phyloP scores from a whole-genome alignment of 2,888 invertebrate species.

The Yponomeuta malinellus region DNA sequence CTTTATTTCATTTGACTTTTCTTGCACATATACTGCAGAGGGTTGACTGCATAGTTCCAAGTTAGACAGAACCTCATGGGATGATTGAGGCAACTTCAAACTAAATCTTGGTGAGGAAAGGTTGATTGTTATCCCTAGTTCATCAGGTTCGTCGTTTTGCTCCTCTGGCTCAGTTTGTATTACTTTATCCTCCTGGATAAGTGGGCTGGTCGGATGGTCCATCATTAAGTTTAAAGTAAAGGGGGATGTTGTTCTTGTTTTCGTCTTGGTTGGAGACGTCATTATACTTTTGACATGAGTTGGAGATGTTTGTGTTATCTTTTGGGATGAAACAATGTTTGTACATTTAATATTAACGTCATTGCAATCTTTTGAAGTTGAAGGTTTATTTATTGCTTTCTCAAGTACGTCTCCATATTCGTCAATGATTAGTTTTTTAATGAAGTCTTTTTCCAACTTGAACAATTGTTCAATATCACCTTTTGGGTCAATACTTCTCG shows the following conservation, averaged over 20 bases:
- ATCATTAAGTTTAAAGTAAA: slow-evolving; percentile 39
- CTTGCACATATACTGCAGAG: background rate
- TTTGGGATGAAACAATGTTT: slow-evolving; percentile 47
- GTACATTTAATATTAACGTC: slow-evolving; percentile 27
- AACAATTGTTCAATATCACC: slow-evolving; percentile 58
- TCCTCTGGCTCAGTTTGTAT: slow-evolving; percentile 31
- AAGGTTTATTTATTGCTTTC: slow-evolving; percentile 53
- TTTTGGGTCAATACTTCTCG: slow-evolving; percentile 39
- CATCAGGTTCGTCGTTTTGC: slow-evolving; percentile 33
- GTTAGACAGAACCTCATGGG: slow-evolving; percentile 51
- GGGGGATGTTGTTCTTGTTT: slow-evolving; percentile 64
- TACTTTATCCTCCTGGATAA: slow-evolving; percentile 29
- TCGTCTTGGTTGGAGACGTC: slow-evolving; percentile 63
- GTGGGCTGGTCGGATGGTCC: slow-evolving; percentile 58
- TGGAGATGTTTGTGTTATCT: slow-evolving; percentile 68
- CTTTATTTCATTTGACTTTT: slow-evolving; percentile 23
- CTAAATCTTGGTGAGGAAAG: slow-evolving; percentile 63
- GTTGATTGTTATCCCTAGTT: slow-evolving; percentile 55
- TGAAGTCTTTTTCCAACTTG: slow-evolving; percentile 62
- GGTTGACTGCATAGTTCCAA: slow-evolving; percentile 30
- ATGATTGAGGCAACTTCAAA: slow-evolving; percentile 54
- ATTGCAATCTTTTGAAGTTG: slow-evolving; percentile 41
- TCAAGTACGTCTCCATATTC: slow-evolving; percentile 61
- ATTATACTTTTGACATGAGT: slow-evolving; percentile 59
- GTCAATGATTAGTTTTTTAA: slow-evolving; percentile 58